These are phyloP conservation scores for Leucosticte australis DNA, from an alignment of 2,113 vertebrate genomes.

Conservation along the genomic window DNA sequence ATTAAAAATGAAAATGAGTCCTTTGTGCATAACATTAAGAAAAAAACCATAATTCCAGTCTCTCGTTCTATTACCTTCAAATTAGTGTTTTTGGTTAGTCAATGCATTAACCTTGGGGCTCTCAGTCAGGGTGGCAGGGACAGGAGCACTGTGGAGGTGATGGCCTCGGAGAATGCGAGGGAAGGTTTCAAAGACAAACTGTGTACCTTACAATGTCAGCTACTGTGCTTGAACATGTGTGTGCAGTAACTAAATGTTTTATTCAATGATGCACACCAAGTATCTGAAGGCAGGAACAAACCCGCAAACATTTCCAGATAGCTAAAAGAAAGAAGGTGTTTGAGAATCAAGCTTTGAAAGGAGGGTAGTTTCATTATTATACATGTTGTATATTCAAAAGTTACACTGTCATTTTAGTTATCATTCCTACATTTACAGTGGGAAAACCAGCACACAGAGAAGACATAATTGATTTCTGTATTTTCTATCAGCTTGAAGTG, in stretches of 20 bases:
- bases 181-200: constrained; percentile 53
- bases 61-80: neutral
- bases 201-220: constrained; percentile 67
- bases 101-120: constrained; percentile 67
- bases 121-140: constrained; percentile 38
- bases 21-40: neutral
- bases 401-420: neutral
- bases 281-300: constrained; percentile 63
- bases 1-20: neutral
- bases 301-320: constrained; percentile 60
- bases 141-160: constrained; percentile 38
- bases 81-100: constrained; percentile 25
- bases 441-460: neutral
- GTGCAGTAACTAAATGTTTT: constrained; percentile 63
- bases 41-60: neutral
- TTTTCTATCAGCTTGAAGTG: neutral
- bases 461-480: neutral
- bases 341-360: constrained; percentile 32
- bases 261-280: constrained; percentile 66
- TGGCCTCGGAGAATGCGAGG: constrained; percentile 33
- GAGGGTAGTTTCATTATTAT: neutral
- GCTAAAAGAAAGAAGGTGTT: constrained; percentile 66
- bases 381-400: neutral
- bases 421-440: neutral
- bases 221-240: constrained; percentile 60